A percentile compares a stretch with the other conserved stretches of the same genome.
Evolutionary conservation across 2,113 vertebrate species (phyloP).

Genomic region (Meriones unguiculatus): DNA sequence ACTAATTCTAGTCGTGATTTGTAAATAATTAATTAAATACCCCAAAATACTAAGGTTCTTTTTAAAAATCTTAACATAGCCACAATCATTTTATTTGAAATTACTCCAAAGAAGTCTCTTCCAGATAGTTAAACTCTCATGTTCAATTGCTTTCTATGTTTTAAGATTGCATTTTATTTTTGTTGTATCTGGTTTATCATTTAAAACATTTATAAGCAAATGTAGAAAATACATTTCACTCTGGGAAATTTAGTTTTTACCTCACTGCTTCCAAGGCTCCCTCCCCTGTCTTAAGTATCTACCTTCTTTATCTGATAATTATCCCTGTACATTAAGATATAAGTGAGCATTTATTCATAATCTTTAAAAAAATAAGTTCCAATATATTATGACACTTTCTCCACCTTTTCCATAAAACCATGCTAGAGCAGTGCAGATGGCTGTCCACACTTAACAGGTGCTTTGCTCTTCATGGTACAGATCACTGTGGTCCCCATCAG

Average conservation of each 20-base stretch:
- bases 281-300: neutral
- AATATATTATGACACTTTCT: neutral
- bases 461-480: neutral
- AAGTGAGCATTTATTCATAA: neutral
- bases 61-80: neutral
- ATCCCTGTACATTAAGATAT: neutral
- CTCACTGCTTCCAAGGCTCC: neutral
- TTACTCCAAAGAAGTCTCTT: neutral
- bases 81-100: neutral
- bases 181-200: neutral
- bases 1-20: neutral
- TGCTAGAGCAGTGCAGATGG: too few relatives aligned
- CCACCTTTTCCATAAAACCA: neutral
- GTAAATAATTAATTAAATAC: neutral
- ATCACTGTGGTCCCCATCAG: too few relatives aligned
- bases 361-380: neutral
- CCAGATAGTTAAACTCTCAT: neutral
- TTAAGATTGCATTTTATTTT: neutral
- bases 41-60: slow-evolving; percentile 20
- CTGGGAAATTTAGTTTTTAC: neutral
- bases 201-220: neutral
- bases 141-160: neutral
- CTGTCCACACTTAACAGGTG: neutral
- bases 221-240: neutral
- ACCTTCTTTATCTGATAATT: neutral